Evolutionary conservation across 1,140 invertebrate species (phyloP), one percentile per base, ranked within the genome.

Genomic region (Trachelipus rathkii): DNA sequence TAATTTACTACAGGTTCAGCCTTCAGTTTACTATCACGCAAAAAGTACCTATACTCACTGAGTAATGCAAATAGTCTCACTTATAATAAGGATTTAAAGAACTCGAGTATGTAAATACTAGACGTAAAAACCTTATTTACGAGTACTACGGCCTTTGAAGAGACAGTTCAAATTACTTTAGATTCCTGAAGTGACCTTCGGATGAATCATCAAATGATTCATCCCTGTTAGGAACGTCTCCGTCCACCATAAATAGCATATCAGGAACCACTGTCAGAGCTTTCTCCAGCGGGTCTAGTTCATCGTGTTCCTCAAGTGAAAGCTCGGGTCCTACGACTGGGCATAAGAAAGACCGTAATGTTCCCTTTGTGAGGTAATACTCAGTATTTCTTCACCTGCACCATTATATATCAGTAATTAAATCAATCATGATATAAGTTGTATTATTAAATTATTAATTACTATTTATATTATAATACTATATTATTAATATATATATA

Each of bases 21-120:
- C 13, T 70, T 73, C 0, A 71, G 71, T 10, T 69, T n/a, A n/a
- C 74, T 70, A 50, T 75, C 7, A 75, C 75, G n/a, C 13, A 46
- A 66, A 84, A 72, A 83, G 83, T 6, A 82, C 84, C 66, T 83
- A n/a, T n/a, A n/a, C n/a, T n/a, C n/a, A n/a, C 84, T 75, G 79
- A 83, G n/a, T n/a, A 68, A 84, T 85, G 76, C 81, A 84, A 24
- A 82, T 84, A 86, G 84, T 50, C 80, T 89, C 23, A 88, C n/a
- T n/a, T n/a, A n/a, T n/a, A n/a, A n/a, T n/a, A 88, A 77, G 88
- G 88, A 74, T 89, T 89, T 71, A 88, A 88, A 44, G 89, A 88
- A 82, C 85, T 87, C 85, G 88, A 0, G 88, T 89, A 81, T 89
- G 87, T 79, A n/a, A n/a, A n/a, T n/a, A n/a, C n/a, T n/a, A n/a